phyloP scores from a whole-genome alignment of 2,888 invertebrate genomes.

The Halocaridina rubra region DNA sequence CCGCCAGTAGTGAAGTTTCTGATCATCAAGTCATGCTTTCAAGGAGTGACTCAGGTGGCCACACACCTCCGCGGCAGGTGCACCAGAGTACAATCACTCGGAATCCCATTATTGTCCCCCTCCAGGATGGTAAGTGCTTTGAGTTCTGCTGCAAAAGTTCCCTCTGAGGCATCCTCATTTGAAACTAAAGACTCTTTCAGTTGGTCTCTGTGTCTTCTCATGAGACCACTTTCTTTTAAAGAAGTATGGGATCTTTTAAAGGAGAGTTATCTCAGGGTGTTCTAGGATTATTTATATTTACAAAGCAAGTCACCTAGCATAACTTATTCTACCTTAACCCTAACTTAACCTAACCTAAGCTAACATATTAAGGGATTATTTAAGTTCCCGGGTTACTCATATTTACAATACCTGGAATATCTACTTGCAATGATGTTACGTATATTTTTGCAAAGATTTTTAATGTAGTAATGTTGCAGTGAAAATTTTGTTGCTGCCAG shows the following conservation, averaged over 20 bases:
- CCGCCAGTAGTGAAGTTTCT: background rate
- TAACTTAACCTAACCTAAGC: too few species aligned
- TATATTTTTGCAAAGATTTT: too few species aligned
- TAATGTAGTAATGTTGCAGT: too few species aligned
- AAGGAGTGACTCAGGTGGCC: background rate
- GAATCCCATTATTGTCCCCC: slow-evolving; percentile 6
- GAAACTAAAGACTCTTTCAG: background rate
- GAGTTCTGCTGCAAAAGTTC: background rate
- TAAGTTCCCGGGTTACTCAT: too few species aligned
- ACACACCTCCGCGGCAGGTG: background rate
- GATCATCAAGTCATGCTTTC: background rate
- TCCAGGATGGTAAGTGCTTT: slow-evolving; percentile 14
- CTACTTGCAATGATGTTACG: too few species aligned
- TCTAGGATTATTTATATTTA: too few species aligned
- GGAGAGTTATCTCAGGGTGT: too few species aligned
- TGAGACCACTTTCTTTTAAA: background rate
- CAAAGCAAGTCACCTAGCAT: too few species aligned
- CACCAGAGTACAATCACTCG: background rate
- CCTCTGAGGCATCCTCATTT: background rate
- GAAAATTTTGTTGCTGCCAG: too few species aligned
- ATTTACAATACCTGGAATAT: too few species aligned
- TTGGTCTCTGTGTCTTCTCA: background rate
- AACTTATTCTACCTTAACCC: background rate
- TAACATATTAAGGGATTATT: too few species aligned
- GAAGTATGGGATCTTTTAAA: too few species aligned